phyloP scores from a whole-genome alignment of 2,113 vertebrate genomes.

The Cranoglanis bouderius region DNA sequence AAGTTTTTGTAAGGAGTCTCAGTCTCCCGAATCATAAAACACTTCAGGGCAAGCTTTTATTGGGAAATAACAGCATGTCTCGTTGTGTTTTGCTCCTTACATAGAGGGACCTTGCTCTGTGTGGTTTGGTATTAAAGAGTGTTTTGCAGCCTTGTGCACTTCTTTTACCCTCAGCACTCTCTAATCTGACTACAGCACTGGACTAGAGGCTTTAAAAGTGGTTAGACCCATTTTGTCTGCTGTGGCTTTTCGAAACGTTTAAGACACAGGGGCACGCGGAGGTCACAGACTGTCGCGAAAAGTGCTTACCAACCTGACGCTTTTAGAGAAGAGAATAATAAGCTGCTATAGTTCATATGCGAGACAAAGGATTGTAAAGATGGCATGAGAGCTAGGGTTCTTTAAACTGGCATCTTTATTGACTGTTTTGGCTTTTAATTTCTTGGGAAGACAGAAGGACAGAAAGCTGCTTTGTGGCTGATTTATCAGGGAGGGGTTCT shows the following conservation, averaged over 20 bases:
- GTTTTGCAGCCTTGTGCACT: background rate
- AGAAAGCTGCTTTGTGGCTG: slow-evolving; percentile 20
- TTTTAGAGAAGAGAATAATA: background rate
- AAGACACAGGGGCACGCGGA: background rate
- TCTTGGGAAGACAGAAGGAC: slow-evolving; percentile 24
- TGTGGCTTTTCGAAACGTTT: background rate
- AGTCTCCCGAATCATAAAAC: background rate
- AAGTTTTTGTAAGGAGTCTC: background rate
- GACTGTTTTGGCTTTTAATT: slow-evolving; percentile 21
- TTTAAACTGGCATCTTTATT: slow-evolving; percentile 24
- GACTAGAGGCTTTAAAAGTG: slow-evolving; percentile 21
- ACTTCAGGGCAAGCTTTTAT: no score
- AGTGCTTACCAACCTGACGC: background rate
- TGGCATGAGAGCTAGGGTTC: background rate
- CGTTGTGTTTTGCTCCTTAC: background rate
- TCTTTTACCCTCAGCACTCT: background rate
- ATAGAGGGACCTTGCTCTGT: background rate
- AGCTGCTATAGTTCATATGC: background rate
- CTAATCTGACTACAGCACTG: slow-evolving; percentile 32
- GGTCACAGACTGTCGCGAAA: background rate
- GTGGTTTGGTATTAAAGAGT: background rate
- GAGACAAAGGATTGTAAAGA: background rate
- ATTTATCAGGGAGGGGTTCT: slow-evolving; percentile 42
- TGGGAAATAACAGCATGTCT: background rate
- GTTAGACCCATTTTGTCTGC: background rate